Percentiles rank a stretch among this genome's conserved stretches.
phyloP scores from a whole-genome alignment of 2,113 vertebrate genomes.

The Gallinago jamesoni region DNA sequence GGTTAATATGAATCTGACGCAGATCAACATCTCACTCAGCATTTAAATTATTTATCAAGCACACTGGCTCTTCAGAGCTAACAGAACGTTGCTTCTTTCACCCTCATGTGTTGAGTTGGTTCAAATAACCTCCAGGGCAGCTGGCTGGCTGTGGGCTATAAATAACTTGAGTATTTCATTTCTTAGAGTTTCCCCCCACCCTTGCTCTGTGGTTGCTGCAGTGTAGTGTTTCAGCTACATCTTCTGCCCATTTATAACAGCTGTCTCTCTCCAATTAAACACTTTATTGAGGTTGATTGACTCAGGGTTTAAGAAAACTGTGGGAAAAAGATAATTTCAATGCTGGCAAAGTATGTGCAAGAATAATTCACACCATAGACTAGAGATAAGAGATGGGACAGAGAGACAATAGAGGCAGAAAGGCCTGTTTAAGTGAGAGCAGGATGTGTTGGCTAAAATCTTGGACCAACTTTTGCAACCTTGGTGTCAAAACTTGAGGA shows the following conservation, averaged over 20 bases:
- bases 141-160: background rate
- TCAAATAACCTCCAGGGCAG: slow-evolving; percentile 41
- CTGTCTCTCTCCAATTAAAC: background rate
- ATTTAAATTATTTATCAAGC: slow-evolving; percentile 36
- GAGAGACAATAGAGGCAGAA: background rate
- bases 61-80: background rate
- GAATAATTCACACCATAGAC: background rate
- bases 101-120: slow-evolving; percentile 45
- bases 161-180: slow-evolving; percentile 31
- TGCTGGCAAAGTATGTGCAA: background rate
- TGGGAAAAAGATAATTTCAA: background rate
- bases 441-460: background rate
- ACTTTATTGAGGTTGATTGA: background rate
- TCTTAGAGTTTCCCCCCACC: background rate
- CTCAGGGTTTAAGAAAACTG: background rate
- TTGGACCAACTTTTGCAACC: background rate
- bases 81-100: slow-evolving; percentile 34
- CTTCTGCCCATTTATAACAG: background rate
- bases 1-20: background rate
- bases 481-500: background rate
- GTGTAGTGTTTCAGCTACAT: background rate
- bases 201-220: background rate
- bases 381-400: background rate
- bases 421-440: background rate
- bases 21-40: slow-evolving; percentile 25